Percentiles rank a stretch among this genome's conserved stretches.
Conservation (phyloP, 1,140 invertebrate genomes). For the Latrodectus geometricus region DNA sequence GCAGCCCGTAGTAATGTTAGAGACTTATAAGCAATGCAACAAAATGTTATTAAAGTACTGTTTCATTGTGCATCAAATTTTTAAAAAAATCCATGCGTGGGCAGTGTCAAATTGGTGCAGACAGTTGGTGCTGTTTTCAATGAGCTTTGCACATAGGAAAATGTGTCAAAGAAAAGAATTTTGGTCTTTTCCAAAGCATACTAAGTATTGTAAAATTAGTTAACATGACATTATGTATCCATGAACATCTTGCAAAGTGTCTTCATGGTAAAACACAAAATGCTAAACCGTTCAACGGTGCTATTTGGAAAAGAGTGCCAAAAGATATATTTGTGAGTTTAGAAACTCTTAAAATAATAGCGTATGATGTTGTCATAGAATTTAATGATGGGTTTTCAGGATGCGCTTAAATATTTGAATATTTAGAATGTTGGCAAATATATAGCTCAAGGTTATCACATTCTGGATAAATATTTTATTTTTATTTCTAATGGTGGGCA, state of each 20-base stretch:
- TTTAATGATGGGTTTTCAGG: conserved; percentile 33
- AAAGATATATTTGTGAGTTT: conserved; percentile 28
- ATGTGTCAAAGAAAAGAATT: background rate
- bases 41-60: conserved; percentile 1
- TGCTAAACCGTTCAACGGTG: conserved; percentile 19
- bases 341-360: conserved; percentile 17
- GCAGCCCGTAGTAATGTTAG: background rate
- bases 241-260: conserved; percentile 33
- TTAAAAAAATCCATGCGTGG: background rate
- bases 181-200: conserved; percentile 3
- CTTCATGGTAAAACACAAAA: conserved; percentile 54
- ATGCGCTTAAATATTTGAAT: background rate
- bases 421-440: background rate
- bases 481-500: no score
- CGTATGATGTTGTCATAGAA: conserved; percentile 5
- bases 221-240: background rate
- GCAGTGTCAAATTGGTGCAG: conserved; percentile 4
- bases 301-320: conserved; percentile 26
- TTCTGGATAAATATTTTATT: background rate
- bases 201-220: conserved; percentile 10
- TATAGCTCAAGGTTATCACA: background rate
- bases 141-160: background rate
- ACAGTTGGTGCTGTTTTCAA: conserved; percentile 32
- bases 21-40: conserved; percentile 1
- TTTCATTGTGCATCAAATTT: conserved; percentile 21